phyloP scores from a whole-genome alignment of 2,113 vertebrate species.

The Pluvialis apricaria region DNA sequence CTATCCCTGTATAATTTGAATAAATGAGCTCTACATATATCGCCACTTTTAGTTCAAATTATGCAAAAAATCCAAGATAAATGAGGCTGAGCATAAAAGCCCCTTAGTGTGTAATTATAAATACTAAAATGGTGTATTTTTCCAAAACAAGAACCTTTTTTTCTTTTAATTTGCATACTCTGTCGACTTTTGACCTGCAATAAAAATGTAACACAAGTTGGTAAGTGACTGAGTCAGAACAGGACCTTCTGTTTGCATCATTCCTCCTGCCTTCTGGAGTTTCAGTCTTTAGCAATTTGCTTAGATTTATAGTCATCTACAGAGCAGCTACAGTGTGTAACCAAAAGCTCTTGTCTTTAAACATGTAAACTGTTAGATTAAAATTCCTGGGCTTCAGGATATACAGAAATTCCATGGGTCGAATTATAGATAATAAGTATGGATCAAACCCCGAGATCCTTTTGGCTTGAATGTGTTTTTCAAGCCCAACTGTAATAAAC shows the following conservation, averaged over 20 bases:
- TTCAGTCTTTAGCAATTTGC: neutral
- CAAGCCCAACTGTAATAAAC: neutral
- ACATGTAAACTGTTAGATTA: neutral
- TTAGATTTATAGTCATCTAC: slow-evolving; percentile 15
- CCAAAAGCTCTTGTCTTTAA: neutral
- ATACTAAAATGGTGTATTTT: slow-evolving; percentile 51
- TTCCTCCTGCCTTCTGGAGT: slow-evolving; percentile 39
- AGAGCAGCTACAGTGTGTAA: neutral
- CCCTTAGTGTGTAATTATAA: slow-evolving; percentile 46
- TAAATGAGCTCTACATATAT: slow-evolving; percentile 55
- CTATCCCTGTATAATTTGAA: slow-evolving; percentile 57
- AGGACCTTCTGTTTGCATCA: slow-evolving; percentile 62
- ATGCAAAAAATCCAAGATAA: slow-evolving; percentile 59
- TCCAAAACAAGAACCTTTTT: slow-evolving; percentile 50
- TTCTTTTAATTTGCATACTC: slow-evolving; percentile 48
- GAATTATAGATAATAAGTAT: neutral
- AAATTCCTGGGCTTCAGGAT: neutral
- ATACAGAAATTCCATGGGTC: neutral
- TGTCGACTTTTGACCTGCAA: slow-evolving; percentile 50
- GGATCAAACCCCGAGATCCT: neutral
- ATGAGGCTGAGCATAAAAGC: slow-evolving; percentile 44
- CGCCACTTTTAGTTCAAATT: slow-evolving; percentile 43
- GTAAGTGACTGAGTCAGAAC: slow-evolving; percentile 59
- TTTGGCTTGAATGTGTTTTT: neutral
- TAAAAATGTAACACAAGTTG: slow-evolving; percentile 55